Evolutionary conservation across 1,140 invertebrate genomes (phyloP).

Genomic region (Leguminivora glycinivorella): DNA sequence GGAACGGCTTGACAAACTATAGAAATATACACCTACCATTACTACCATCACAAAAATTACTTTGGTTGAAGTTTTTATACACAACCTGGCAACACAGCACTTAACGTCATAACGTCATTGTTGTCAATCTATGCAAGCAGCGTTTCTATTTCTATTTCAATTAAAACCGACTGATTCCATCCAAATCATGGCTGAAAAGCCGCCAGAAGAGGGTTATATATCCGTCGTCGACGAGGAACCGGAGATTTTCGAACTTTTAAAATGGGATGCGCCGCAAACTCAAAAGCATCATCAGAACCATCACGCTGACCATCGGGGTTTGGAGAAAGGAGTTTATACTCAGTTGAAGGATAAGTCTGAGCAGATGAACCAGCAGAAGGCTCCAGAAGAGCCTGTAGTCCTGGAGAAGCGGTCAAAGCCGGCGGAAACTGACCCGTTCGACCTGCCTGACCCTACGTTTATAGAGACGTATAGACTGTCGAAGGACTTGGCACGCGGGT

Average conservation of each 20-base stretch:
- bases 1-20: too few relatives aligned
- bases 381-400: constrained; percentile 37
- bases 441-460: constrained; percentile 60
- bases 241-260: constrained; percentile 67
- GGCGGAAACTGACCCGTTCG: constrained; percentile 61
- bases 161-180: constrained; percentile 30
- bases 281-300: constrained; percentile 58
- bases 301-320: constrained; percentile 7
- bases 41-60: background rate
- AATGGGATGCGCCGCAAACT: constrained; percentile 67
- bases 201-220: constrained; percentile 69
- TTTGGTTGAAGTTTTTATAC: background rate
- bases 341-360: constrained; percentile 23
- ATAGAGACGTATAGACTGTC: constrained; percentile 62
- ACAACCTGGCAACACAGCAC: background rate
- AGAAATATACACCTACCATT: background rate
- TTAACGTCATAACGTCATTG: constrained; percentile 29
- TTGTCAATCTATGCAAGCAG: constrained; percentile 45
- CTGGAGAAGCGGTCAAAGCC: constrained; percentile 50
- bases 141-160: constrained; percentile 43
- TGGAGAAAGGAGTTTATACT: constrained; percentile 20
- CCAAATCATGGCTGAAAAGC: constrained; percentile 66
- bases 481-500: constrained; percentile 62
- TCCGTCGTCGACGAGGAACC: constrained; percentile 73
- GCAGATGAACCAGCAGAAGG: constrained; percentile 36